Conservation (phyloP, 2,888 invertebrate genomes). For the Ceramica pisi region DNA sequence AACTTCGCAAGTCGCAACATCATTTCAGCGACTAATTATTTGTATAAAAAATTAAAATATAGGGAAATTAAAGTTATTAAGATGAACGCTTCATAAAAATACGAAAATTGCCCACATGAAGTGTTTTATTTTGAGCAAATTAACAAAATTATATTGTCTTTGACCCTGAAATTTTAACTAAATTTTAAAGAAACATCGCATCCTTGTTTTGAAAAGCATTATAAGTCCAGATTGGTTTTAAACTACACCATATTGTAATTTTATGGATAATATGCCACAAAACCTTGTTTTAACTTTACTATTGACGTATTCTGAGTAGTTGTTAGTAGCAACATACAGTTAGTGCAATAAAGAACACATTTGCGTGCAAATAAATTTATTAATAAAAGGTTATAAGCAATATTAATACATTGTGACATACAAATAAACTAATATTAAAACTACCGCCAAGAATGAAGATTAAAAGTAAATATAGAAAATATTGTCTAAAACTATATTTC, state of each 20-base stretch:
- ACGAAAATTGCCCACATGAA: no score
- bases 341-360: slow-evolving; percentile 75
- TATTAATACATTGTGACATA: slow-evolving; percentile 51
- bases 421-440: slow-evolving; percentile 60
- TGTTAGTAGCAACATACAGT: slow-evolving; percentile 71
- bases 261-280: not conserved
- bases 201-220: not conserved
- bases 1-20: no score
- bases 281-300: not conserved
- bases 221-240: not conserved
- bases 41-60: no score
- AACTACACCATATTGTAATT: not conserved
- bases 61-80: no score
- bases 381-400: slow-evolving; percentile 61
- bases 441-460: slow-evolving; percentile 40
- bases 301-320: not conserved
- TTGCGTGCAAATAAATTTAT: slow-evolving; percentile 68
- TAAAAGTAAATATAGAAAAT: slow-evolving; percentile 55
- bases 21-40: no score
- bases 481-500: slow-evolving; percentile 41
- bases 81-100: no score
- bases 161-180: not conserved
- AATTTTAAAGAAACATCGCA: not conserved
- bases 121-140: no score
- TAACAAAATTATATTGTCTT: no score